Conservation (phyloP, 2,113 vertebrate genomes). For the Lagenorhynchus albirostris region DNA sequence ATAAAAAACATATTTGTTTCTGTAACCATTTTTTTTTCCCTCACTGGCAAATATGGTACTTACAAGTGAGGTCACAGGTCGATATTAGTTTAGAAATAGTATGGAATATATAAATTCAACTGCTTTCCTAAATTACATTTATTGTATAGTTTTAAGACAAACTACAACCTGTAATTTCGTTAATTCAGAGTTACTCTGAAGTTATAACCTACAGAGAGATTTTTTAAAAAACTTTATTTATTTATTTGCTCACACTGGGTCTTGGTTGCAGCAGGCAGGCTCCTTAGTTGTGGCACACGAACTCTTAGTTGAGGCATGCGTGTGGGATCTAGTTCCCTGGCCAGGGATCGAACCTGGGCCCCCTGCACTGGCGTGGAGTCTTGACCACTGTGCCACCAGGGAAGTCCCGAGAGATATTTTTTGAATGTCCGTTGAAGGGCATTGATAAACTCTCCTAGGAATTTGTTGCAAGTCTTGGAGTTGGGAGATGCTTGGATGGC, state of each 20-base stretch:
- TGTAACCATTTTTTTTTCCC: neutral
- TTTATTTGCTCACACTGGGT: no score
- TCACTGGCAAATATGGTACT: constrained; percentile 48
- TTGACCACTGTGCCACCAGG: no score
- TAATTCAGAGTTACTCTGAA: neutral
- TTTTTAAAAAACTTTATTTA: no score
- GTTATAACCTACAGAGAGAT: neutral
- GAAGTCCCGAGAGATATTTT: neutral
- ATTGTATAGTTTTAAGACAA: constrained; percentile 18
- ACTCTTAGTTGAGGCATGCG: no score
- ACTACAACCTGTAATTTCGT: constrained; percentile 44
- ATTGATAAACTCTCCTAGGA: neutral
- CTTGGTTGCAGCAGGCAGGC: no score
- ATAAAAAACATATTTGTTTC: constrained; percentile 58
- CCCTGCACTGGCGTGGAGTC: no score
- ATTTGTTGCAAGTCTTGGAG: neutral
- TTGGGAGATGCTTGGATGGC: neutral
- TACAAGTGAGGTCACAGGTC: constrained; percentile 46
- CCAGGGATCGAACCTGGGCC: no score
- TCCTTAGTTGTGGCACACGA: no score
- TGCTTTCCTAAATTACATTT: constrained; percentile 30
- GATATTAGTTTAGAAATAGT: constrained; percentile 58
- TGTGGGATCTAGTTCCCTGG: no score
- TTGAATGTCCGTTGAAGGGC: neutral
- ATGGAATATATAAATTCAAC: constrained; percentile 58